Evolutionary conservation across 2,888 invertebrate genomes (phyloP).

Genomic region (Morpho deidamia): DNA sequence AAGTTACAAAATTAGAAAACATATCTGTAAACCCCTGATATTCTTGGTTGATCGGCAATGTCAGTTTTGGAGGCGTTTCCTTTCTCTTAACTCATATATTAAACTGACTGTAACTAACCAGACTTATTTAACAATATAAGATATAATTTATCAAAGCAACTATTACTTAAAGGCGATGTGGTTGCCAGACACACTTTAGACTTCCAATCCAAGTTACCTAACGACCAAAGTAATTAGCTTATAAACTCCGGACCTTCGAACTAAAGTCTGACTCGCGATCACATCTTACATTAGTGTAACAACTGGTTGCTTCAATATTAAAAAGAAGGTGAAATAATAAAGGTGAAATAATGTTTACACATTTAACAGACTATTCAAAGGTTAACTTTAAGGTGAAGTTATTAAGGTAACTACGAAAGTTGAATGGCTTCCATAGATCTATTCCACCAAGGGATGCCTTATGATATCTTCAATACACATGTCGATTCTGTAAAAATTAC

Average conservation of each 20-base stretch:
- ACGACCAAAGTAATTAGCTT: constrained; percentile 59
- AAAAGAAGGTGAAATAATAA: neutral
- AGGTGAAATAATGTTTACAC: no score
- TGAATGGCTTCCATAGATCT: constrained; percentile 24
- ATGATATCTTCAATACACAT: constrained; percentile 35
- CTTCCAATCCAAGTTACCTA: constrained; percentile 61
- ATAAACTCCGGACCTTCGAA: constrained; percentile 22
- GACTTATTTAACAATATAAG: neutral
- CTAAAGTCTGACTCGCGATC: constrained; percentile 37
- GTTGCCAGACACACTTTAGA: constrained; percentile 32
- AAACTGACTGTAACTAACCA: no score
- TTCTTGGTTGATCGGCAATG: no score
- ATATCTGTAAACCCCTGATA: no score
- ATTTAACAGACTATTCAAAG: no score
- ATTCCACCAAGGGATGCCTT: constrained; percentile 67
- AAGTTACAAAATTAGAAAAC: no score
- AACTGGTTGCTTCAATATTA: neutral
- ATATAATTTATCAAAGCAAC: constrained; percentile 29
- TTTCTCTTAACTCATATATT: no score
- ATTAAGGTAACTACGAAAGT: neutral
- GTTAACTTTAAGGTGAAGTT: neutral
- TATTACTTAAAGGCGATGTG: neutral
- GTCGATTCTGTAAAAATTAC: neutral
- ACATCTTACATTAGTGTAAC: constrained; percentile 31
- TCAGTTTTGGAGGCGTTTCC: no score